phyloP scores from a whole-genome alignment of 2,113 vertebrate genomes.

The Galeopterus variegatus region DNA sequence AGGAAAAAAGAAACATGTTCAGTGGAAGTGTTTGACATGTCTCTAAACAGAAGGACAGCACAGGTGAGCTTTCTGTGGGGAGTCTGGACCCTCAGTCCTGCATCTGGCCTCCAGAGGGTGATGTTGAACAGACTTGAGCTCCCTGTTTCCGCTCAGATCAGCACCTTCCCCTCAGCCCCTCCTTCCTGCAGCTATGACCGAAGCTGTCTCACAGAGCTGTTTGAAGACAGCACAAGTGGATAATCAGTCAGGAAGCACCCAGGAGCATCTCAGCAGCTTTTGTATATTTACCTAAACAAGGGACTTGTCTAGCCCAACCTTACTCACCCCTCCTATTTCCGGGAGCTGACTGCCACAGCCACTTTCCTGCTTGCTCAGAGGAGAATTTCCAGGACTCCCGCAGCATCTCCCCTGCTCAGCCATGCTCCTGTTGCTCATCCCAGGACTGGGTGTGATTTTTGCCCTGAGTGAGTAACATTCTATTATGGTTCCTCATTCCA shows the following conservation, averaged over 20 bases:
- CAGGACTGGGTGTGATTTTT: neutral
- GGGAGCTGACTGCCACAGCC: neutral
- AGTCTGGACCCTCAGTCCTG: neutral
- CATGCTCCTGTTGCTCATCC: neutral
- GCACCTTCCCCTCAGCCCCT: neutral
- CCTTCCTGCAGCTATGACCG: neutral
- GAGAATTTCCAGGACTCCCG: neutral
- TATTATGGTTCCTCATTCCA: neutral
- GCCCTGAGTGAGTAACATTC: neutral
- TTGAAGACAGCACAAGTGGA: neutral
- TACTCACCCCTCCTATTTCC: neutral
- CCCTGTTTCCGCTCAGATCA: neutral
- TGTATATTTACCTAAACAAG: neutral
- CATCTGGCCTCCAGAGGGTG: neutral
- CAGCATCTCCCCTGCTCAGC: neutral
- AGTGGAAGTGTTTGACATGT: neutral
- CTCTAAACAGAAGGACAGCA: neutral
- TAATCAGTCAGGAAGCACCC: neutral
- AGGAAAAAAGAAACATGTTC: neutral
- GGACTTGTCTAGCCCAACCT: neutral
- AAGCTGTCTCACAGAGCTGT: neutral
- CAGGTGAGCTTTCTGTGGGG: neutral
- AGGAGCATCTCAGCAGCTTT: neutral
- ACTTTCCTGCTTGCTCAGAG: neutral
- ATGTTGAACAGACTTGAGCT: neutral